Conservation (phyloP, 2,797 vertebrate genomes). For the Champsocephalus gunnari region DNA sequence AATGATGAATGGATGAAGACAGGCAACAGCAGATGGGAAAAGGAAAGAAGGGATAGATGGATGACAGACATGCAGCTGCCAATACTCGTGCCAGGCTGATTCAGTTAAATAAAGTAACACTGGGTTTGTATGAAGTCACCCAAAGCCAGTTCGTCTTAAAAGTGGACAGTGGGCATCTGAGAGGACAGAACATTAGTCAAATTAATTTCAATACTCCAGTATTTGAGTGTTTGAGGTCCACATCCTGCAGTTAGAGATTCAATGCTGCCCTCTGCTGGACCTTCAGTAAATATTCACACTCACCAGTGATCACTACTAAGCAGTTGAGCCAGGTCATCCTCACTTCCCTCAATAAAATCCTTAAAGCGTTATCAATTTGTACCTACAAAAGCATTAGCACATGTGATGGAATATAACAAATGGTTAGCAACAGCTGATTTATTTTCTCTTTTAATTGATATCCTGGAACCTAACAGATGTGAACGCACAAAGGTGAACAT, state of each 20-base stretch:
- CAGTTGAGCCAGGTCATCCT: neutral
- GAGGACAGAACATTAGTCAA: slow-evolving; percentile 18
- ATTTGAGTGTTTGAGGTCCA: neutral
- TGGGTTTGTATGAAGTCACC: neutral
- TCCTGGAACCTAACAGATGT: neutral
- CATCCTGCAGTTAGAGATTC: slow-evolving; percentile 37
- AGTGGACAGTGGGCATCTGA: neutral
- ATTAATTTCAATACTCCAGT: neutral
- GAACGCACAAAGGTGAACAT: neutral
- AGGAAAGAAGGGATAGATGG: slow-evolving; percentile 5
- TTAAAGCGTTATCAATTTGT: too few relatives aligned
- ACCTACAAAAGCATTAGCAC: neutral
- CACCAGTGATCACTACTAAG: neutral
- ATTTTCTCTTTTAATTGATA: neutral
- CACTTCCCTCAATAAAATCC: neutral
- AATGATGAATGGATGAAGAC: slow-evolving; percentile 39
- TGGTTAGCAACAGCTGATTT: neutral
- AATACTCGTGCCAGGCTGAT: slow-evolving; percentile 7
- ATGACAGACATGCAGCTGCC: slow-evolving; percentile 5
- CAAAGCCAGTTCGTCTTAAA: neutral
- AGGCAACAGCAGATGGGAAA: slow-evolving; percentile 40
- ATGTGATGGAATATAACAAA: neutral
- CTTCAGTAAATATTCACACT: neutral
- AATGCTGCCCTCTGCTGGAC: slow-evolving; percentile 80
- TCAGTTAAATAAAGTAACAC: slow-evolving; percentile 14